phyloP scores from a whole-genome alignment of 92 coral and sea anemone genomes.

The Actinostola sp. region DNA sequence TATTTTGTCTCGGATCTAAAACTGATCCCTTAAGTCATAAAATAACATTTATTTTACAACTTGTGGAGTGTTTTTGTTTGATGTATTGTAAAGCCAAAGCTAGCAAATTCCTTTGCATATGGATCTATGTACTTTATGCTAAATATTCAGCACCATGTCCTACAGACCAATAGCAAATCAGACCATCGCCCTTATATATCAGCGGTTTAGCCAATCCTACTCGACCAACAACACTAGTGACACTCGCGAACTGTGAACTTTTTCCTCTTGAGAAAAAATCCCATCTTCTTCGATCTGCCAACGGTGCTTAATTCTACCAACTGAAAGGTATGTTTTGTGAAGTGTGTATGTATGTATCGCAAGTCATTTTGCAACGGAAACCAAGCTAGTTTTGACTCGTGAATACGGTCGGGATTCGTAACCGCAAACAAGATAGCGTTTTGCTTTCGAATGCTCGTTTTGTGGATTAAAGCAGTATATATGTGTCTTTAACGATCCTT shows the following conservation, averaged over 20 bases:
- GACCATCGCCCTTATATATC: conserved; percentile 12
- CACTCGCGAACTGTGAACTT: too few species aligned
- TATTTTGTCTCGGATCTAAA: not conserved
- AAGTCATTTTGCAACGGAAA: conserved; percentile 31
- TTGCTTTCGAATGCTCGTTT: conserved; percentile 37
- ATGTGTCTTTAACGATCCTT: too few species aligned
- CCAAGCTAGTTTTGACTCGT: conserved; percentile 14
- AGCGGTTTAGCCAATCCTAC: not conserved
- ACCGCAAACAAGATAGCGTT: conserved; percentile 31
- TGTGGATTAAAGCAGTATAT: conserved; percentile 18
- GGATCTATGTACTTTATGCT: not conserved
- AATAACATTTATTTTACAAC: conserved; percentile 1
- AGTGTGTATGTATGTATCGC: conserved; percentile 16
- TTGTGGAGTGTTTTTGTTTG: not conserved
- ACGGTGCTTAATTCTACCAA: not conserved
- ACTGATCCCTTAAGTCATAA: conserved; percentile 12
- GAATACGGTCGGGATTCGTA: conserved; percentile 20
- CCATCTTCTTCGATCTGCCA: conserved; percentile 8
- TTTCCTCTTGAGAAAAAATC: not conserved
- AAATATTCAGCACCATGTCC: not conserved
- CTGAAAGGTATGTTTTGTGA: conserved; percentile 9
- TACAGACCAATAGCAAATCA: conserved; percentile 22
- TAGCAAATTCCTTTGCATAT: conserved; percentile 1
- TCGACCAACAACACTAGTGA: not conserved
- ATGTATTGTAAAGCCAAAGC: not conserved